These are phyloP conservation scores for Chrysemys picta DNA, from an alignment of 2,113 vertebrate genomes.

Conservation along the genomic window DNA sequence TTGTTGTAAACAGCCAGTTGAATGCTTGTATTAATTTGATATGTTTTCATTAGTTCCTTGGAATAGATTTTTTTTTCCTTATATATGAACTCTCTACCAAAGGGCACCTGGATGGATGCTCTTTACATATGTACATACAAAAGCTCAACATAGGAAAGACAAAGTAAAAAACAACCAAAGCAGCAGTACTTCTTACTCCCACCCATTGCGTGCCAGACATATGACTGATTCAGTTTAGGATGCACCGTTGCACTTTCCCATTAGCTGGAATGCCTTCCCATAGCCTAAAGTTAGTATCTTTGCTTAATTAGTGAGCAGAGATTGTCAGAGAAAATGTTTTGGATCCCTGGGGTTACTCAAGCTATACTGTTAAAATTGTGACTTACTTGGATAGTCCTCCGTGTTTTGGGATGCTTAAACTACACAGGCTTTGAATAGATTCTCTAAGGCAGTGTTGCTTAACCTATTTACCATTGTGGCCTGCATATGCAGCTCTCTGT, in stretches of 20 bases:
- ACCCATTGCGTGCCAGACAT: accelerated
- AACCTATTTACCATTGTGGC: no score
- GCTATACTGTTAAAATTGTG: not conserved
- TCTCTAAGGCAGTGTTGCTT: not conserved
- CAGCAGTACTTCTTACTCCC: not conserved
- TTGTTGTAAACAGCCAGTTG: not conserved
- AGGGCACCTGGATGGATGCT: not conserved
- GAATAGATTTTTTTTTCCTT: not conserved
- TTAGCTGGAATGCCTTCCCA: not conserved
- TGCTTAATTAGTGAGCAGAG: not conserved
- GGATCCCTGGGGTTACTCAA: not conserved
- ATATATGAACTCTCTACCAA: not conserved
- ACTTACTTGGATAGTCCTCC: accelerated
- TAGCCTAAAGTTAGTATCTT: not conserved
- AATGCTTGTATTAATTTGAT: not conserved
- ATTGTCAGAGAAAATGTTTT: not conserved
- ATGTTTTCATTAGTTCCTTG: not conserved
- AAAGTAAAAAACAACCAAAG: not conserved
- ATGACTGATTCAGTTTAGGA: not conserved
- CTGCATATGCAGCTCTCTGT: no score
- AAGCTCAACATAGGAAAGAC: not conserved
- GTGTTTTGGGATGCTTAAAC: not conserved
- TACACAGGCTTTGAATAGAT: accelerated
- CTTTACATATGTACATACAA: not conserved
- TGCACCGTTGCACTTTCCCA: not conserved